These are phyloP conservation scores for Erynnis tages DNA, from an alignment of 2,888 invertebrate species.

Conservation along the genomic window DNA sequence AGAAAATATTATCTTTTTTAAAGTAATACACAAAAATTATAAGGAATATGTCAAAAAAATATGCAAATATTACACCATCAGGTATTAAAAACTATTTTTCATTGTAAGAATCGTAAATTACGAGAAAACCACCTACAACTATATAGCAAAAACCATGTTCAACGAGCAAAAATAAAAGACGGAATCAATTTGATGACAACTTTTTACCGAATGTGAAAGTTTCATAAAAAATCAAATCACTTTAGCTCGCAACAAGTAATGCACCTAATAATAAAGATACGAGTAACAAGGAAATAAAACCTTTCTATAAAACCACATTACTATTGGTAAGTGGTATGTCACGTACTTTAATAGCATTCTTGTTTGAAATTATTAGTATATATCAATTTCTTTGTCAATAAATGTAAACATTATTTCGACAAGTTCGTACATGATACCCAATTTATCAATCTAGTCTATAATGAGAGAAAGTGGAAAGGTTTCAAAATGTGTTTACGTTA, in stretches of 20 bases:
- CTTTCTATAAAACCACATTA: background rate
- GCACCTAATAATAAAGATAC: slow-evolving; percentile 5
- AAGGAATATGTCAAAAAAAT: too few relatives aligned
- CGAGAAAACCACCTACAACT: background rate
- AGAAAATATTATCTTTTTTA: too few relatives aligned
- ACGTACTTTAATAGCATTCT: slow-evolving; percentile 7
- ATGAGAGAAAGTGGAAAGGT: background rate
- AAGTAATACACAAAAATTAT: too few relatives aligned
- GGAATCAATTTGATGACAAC: slow-evolving; percentile 4
- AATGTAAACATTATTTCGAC: background rate
- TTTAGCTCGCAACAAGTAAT: background rate
- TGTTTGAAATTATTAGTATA: background rate
- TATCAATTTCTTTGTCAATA: background rate
- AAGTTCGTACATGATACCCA: too few relatives aligned
- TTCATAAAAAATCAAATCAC: slow-evolving; percentile 4
- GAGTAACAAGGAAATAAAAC: background rate
- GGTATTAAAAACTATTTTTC: too few relatives aligned
- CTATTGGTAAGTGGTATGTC: background rate
- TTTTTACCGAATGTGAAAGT: slow-evolving; percentile 13
- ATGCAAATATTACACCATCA: too few relatives aligned
- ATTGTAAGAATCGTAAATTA: too few relatives aligned
- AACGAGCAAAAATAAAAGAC: slow-evolving; percentile 7
- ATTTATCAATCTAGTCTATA: background rate
- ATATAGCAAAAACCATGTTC: background rate
- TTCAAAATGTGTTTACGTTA: too few relatives aligned